These are phyloP conservation scores for Chiloscyllium punctatum DNA, from an alignment of 2,797 vertebrate genomes.

Conservation along the genomic window DNA sequence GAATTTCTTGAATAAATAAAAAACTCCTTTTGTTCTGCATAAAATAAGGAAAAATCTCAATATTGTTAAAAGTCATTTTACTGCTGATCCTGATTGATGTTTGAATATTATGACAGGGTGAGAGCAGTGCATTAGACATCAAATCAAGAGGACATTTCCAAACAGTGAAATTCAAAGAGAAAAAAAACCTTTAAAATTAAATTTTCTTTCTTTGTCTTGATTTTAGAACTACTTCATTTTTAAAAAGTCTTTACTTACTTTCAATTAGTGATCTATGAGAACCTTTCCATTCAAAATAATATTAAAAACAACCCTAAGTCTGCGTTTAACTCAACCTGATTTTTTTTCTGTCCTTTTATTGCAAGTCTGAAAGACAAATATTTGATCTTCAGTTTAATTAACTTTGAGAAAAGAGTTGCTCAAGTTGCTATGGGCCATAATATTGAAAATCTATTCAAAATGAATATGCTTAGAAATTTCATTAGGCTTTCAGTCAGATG, in stretches of 20 bases:
- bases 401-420: neutral
- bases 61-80: neutral
- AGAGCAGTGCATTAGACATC: too few relatives aligned
- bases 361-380: constrained; percentile 3
- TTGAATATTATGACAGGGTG: neutral
- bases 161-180: neutral
- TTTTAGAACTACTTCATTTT: neutral
- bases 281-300: neutral
- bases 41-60: constrained; percentile 37
- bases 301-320: neutral
- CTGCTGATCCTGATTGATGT: neutral
- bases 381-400: neutral
- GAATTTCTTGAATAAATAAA: constrained; percentile 85
- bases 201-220: neutral
- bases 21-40: constrained; percentile 83
- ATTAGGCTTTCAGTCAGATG: neutral
- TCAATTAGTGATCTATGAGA: neutral
- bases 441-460: constrained; percentile 14
- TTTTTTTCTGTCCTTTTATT: neutral
- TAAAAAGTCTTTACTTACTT: neutral
- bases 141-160: neutral
- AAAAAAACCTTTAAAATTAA: neutral
- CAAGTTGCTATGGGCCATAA: neutral
- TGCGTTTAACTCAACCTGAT: neutral
- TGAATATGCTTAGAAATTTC: neutral